These are phyloP conservation scores for Lasiommata megera DNA, from an alignment of 2,888 invertebrate species.

Conservation along the genomic window DNA sequence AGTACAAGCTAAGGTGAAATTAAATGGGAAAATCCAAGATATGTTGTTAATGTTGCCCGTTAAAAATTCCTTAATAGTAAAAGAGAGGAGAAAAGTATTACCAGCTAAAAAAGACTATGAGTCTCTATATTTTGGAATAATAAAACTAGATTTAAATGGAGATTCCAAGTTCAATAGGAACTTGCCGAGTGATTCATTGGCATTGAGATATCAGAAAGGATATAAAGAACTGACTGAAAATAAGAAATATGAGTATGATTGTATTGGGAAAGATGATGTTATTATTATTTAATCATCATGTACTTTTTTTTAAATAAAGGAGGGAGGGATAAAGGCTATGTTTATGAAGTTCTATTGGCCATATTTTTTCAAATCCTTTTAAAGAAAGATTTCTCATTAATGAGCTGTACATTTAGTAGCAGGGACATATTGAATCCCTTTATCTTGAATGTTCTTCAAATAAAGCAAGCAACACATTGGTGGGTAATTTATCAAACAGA, in stretches of 20 bases:
- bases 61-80: slow-evolving; percentile 59
- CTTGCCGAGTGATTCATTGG: slow-evolving; percentile 58
- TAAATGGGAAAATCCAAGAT: slow-evolving; percentile 53
- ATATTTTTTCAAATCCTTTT: no score
- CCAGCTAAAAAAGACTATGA: slow-evolving; percentile 42
- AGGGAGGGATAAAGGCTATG: no score
- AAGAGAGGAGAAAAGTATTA: slow-evolving; percentile 50
- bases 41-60: slow-evolving; percentile 61
- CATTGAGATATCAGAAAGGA: slow-evolving; percentile 69
- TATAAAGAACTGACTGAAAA: slow-evolving; percentile 46
- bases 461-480: no score
- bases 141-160: slow-evolving; percentile 55
- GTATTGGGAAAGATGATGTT: slow-evolving; percentile 48
- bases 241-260: slow-evolving; percentile 46
- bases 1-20: slow-evolving; percentile 68
- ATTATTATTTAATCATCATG: slow-evolving; percentile 40
- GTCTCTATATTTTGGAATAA: slow-evolving; percentile 62
- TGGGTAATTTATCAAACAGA: no score
- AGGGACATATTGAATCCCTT: no score
- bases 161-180: slow-evolving; percentile 56
- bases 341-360: no score
- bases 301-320: no score
- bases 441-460: no score
- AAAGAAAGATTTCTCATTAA: no score
- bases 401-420: no score